Base-by-base conservation (phyloP, 2,113 vertebrate genomes). In the Crocuta crocuta region DNA sequence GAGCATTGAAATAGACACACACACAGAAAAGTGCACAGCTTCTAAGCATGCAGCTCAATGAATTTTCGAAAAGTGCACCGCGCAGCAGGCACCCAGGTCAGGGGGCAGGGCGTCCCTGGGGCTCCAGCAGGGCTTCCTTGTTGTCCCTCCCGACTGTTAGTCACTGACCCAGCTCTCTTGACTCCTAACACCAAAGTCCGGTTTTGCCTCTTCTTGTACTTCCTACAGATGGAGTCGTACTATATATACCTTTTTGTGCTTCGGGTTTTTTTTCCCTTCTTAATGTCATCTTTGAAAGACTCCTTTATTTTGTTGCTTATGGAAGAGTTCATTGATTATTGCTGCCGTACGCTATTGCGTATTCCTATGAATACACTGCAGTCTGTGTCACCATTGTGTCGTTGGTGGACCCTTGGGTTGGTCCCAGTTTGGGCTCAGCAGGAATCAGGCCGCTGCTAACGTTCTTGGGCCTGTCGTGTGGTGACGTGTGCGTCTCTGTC, bases 281-380 rank as follows among this genome's bases (percentile, higher is more conserved):
- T 85, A 8, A 13, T 85, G 12, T 53, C 10, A 5, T 13, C 11
- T 53, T n/a, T 33, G 33, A 12, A 23, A 80, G 78, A 55, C 10
- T 28, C 45, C 19, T 11, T n/a, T 31, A 21, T 0, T 1, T 80
- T 66, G 10, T 45, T 33, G 39, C 39, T 48, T 48, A 4, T 11
- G 43, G 82, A 48, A 8, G 61, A 21, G 26, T 31, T 31, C 28
- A 3, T 43, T 10, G 24, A 8, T 33, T 21, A 13, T 31, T 19
- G 2, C 1, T 48, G 61, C 39, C 1, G 28, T 48, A 33, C 17
- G 12, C 16, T 63, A 15, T 21, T 23, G 61, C 1, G 39, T 1
- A 4, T 9, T 2, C 58, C 4, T 48, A 1, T 13, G 43, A 48
- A 13, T 13, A 12, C 6, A 9, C 28, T 3, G 2, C 13, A 5